These are phyloP conservation scores for Tanaodytes sp. DNA, from an alignment of 2,888 invertebrate species.

Conservation along the genomic window DNA sequence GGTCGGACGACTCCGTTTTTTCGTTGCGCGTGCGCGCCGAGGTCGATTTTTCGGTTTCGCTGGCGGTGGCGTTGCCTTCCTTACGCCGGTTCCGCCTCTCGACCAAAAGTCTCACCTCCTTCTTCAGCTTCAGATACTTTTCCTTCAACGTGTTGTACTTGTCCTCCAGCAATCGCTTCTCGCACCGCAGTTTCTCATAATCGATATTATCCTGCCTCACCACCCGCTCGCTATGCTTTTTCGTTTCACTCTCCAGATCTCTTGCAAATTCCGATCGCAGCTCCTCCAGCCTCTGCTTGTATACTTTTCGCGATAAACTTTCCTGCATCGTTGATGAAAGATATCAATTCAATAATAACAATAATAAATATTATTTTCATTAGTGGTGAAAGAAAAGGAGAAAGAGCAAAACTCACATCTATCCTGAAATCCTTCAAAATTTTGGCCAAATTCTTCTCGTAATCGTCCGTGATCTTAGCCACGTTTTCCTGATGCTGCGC, in stretches of 20 bases:
- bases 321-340: conserved; percentile 73
- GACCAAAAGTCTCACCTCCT: conserved; percentile 84
- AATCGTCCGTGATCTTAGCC: conserved; percentile 70
- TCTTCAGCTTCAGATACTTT: conserved; percentile 85
- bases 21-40: conserved; percentile 78
- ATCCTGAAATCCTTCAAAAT: conserved; percentile 76
- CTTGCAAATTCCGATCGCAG: conserved; percentile 77
- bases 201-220: conserved; percentile 68
- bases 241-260: conserved; percentile 75
- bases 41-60: conserved; percentile 85
- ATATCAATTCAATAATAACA: not conserved
- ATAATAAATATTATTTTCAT: not conserved
- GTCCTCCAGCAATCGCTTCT: conserved; percentile 82
- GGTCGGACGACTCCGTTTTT: conserved; percentile 72
- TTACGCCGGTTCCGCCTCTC: conserved; percentile 81
- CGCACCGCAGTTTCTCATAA: conserved; percentile 80
- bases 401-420: conserved; percentile 76
- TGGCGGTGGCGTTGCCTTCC: conserved; percentile 78
- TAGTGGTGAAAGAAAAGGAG: too few species aligned
- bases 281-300: conserved; percentile 79
- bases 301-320: conserved; percentile 80
- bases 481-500: conserved; percentile 67
- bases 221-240: conserved; percentile 65
- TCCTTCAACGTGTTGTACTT: conserved; percentile 87
- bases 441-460: conserved; percentile 69